Conservation (phyloP, 2,797 vertebrate species). For the Rhinella marina region DNA sequence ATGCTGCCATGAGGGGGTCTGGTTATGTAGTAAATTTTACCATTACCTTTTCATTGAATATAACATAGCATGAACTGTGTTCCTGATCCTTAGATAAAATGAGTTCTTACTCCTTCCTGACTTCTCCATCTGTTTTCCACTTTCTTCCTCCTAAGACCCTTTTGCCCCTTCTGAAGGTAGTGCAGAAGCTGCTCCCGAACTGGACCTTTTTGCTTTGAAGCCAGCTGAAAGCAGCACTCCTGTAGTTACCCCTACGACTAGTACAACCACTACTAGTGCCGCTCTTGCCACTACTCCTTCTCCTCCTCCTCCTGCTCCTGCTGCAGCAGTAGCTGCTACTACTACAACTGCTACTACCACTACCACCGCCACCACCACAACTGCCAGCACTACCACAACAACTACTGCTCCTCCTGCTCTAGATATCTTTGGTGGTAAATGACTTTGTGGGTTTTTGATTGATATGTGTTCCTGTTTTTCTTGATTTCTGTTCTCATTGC, state of each 20-base stretch:
- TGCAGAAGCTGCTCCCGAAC: slow-evolving; percentile 88
- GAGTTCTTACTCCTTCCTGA: slow-evolving; percentile 71
- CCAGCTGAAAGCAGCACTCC: slow-evolving; percentile 84
- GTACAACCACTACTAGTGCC: slow-evolving; percentile 79
- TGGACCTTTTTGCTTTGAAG: slow-evolving; percentile 99
- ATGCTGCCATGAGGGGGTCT: neutral
- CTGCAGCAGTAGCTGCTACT: slow-evolving; percentile 75
- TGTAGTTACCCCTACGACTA: slow-evolving; percentile 87
- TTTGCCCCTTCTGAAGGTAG: slow-evolving; percentile 97
- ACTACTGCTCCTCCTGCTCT: slow-evolving; percentile 85
- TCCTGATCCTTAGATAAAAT: slow-evolving; percentile 65
- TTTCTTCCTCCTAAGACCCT: slow-evolving; percentile 89
- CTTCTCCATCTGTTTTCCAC: slow-evolving; percentile 74
- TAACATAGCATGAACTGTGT: neutral
- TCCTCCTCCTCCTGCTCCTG: slow-evolving; percentile 79
- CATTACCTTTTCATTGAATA: neutral
- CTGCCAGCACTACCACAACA: slow-evolving; percentile 71
- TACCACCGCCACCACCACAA: slow-evolving; percentile 55
- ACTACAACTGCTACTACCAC: slow-evolving; percentile 73
- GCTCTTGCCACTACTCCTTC: slow-evolving; percentile 81
- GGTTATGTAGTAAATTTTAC: neutral
- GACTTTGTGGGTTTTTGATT: slow-evolving; percentile 51
- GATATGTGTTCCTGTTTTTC: slow-evolving; percentile 66
- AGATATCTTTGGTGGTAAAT: slow-evolving; percentile 99
- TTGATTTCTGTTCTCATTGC: slow-evolving; percentile 60